Evolutionary conservation across 1,140 invertebrate genomes (phyloP), one percentile per base, ranked within the genome.

Genomic region (Caenorhabditis briggsae): DNA sequence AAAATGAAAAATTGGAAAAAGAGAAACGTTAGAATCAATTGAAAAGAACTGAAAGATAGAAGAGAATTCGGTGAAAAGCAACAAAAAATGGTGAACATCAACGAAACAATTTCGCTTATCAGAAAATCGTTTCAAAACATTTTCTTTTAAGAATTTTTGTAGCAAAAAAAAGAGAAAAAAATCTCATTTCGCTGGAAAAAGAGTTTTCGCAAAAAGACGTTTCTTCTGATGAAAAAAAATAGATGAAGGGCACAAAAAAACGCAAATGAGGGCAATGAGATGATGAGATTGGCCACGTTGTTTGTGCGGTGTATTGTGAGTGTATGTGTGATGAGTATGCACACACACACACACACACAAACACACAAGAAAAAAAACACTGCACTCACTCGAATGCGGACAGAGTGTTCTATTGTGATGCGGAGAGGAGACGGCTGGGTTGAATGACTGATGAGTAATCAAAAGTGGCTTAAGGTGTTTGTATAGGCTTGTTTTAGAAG

Each of bases 381-480:
- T 78, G 70, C 70, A 78, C 70, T 78, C 70, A 46, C n/a, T 50
- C n/a, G 50, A 14, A 43, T 9, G 41, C 14, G n/a, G 46, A 78
- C 46, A 50, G 46, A 50, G 46, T 53, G 46, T 25, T 11, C 46
- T 53, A 50, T 78, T 78, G 46, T 78, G 70, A n/a, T 23, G 46
- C 25, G 14, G 70, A 43, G 50, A 53, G n/a, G 20, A 25, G n/a
- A 25, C 43, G 43, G 65, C 48, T 20, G 23, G 70, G 43, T 53
- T 46, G 50, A 46, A 53, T 78, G 70, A 78, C 70, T 78, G 70
- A 78, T 78, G 70, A 78, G 70, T 78, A 78, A 78, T 78, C 46
- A 78, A 50, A 78, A 50, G 7, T 7, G 65, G 65, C 46, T 14
- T 70, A n/a, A 46, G 50, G 70, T 78, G 70, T 78, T 78, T 78